A percentile compares a stretch with the other conserved stretches of the same genome.
Evolutionary conservation across 1,140 invertebrate species (phyloP).

Genomic region (Ceratosolen solmsi): DNA sequence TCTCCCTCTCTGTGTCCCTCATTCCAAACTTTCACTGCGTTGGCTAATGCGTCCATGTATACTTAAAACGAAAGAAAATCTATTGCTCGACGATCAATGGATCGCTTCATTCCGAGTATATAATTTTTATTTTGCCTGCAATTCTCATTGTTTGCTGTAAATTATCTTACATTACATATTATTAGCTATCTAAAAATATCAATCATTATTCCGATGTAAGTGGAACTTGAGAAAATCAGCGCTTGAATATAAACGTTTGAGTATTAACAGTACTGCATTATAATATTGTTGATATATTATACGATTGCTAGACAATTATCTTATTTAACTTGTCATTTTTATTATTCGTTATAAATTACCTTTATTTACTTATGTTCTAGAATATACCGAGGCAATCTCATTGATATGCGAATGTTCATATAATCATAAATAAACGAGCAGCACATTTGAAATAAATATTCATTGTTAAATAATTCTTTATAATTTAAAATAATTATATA

Average conservation of each 20-base stretch:
- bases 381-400: neutral
- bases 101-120: neutral
- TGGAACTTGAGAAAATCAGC: neutral
- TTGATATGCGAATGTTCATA: neutral
- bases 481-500: neutral
- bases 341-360: conserved; percentile 11
- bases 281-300: neutral
- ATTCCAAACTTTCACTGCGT: neutral
- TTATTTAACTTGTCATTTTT: conserved; percentile 4
- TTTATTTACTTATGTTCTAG: neutral
- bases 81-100: neutral
- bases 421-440: neutral
- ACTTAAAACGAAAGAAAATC: neutral
- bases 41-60: neutral
- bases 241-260: neutral
- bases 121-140: neutral
- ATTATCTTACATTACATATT: neutral
- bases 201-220: neutral
- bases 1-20: neutral
- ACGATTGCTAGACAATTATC: conserved; percentile 6
- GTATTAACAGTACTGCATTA: neutral
- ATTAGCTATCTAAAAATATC: neutral
- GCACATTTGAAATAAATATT: neutral
- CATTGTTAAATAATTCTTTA: neutral
- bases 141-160: neutral